These are phyloP conservation scores for Ophioderma brevispina DNA, from an alignment of 35 echinoderm and acorn worm species.

Conservation along the genomic window DNA sequence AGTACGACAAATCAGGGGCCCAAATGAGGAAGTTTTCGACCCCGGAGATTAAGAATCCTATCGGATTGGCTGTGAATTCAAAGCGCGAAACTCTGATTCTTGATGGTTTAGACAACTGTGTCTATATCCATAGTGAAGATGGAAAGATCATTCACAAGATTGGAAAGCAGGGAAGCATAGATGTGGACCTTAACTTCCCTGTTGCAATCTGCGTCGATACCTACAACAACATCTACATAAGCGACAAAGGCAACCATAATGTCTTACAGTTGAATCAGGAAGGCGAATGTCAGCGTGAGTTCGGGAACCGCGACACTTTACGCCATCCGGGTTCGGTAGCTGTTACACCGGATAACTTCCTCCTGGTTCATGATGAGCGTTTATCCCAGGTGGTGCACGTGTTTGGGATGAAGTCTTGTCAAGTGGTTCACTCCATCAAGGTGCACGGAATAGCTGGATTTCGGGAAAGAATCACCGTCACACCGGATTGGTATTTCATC, in stretches of 20 bases:
- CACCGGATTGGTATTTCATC: slow-evolving; percentile 57
- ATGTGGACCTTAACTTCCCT: slow-evolving; percentile 31
- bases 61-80: slow-evolving; percentile 37
- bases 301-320: slow-evolving; percentile 25
- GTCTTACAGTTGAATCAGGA: slow-evolving; percentile 35
- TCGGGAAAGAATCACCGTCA: slow-evolving; percentile 33
- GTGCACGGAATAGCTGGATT: slow-evolving; percentile 65
- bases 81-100: slow-evolving; percentile 41
- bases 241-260: slow-evolving; percentile 42
- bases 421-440: slow-evolving; percentile 30
- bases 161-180: slow-evolving; percentile 18
- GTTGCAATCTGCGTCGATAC: slow-evolving; percentile 47
- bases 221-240: slow-evolving; percentile 63
- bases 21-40: slow-evolving; percentile 31
- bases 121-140: slow-evolving; percentile 39
- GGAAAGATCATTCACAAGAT: slow-evolving; percentile 47
- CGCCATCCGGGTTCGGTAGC: slow-evolving; percentile 35
- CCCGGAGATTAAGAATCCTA: slow-evolving; percentile 33
- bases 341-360: slow-evolving; percentile 44
- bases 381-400: slow-evolving; percentile 59
- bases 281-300: slow-evolving; percentile 6
- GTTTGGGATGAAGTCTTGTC: slow-evolving; percentile 8
- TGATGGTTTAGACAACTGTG: slow-evolving; percentile 47
- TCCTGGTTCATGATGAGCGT: slow-evolving; percentile 59
- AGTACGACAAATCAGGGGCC: slow-evolving; percentile 36